Evolutionary conservation across 2,888 invertebrate species (phyloP).

Genomic region (Labia minor): DNA sequence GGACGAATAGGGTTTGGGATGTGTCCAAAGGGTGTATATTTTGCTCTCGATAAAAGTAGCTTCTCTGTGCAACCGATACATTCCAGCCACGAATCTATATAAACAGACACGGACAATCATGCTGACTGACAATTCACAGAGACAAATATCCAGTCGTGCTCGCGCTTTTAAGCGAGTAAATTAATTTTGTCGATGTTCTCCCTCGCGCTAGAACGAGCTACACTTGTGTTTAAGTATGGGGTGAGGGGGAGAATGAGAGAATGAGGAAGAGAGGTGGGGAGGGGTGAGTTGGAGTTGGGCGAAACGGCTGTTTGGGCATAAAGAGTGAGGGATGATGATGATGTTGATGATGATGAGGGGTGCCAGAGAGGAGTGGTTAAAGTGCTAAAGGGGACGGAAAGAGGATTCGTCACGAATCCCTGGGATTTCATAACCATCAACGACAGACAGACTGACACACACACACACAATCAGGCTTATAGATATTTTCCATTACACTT

Average conservation of each 20-base stretch:
- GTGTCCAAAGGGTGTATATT: not conserved
- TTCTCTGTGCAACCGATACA: not conserved
- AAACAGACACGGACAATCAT: not conserved
- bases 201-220: not conserved
- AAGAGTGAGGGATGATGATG: not conserved
- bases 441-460: not conserved
- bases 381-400: not conserved
- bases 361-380: not conserved
- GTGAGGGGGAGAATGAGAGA: too few species aligned
- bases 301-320: not conserved
- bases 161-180: constrained; percentile 13
- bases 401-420: not conserved
- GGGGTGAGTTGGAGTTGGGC: not conserved
- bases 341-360: too few species aligned
- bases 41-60: not conserved
- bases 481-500: too few species aligned
- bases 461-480: too few species aligned
- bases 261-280: too few species aligned
- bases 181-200: constrained; percentile 1
- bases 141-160: not conserved
- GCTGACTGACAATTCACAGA: not conserved
- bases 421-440: not conserved
- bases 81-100: not conserved
- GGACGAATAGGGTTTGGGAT: too few species aligned
- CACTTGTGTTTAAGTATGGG: not conserved